phyloP scores from a whole-genome alignment of 2,797 vertebrate genomes.

The Neosilurus hyrtlii region DNA sequence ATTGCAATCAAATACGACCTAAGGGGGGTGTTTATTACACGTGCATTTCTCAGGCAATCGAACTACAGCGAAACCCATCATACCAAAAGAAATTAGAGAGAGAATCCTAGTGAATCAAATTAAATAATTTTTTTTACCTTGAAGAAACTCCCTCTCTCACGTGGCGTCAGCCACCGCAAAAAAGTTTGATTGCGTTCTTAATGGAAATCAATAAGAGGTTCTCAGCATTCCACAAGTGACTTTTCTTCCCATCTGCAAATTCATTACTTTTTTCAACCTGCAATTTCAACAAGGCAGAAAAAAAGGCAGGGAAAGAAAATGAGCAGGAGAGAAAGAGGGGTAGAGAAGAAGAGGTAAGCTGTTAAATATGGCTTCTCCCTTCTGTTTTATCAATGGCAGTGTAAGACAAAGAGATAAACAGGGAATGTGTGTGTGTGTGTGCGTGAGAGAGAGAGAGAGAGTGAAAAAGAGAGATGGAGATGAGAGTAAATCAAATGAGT shows the following conservation, averaged over 20 bases:
- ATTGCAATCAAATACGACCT: background rate
- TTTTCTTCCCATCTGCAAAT: constrained; percentile 75
- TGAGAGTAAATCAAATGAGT: constrained; percentile 35
- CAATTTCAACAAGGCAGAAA: constrained; percentile 59
- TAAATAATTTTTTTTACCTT: constrained; percentile 65
- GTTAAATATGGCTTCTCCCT: constrained; percentile 11
- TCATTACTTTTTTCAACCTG: constrained; percentile 63
- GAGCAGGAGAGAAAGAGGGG: constrained; percentile 44
- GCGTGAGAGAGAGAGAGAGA: background rate
- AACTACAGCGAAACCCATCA: constrained; percentile 26
- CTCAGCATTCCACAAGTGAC: constrained; percentile 64
- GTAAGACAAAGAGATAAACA: constrained; percentile 40
- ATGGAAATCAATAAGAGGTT: constrained; percentile 77
- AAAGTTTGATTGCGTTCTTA: constrained; percentile 77
- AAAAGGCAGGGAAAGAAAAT: constrained; percentile 53
- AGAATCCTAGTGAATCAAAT: constrained; percentile 63
- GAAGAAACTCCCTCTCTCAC: constrained; percentile 53
- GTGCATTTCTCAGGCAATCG: background rate
- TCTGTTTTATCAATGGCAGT: constrained; percentile 7
- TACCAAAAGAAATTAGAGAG: constrained; percentile 31
- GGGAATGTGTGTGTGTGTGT: background rate
- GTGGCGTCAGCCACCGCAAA: constrained; percentile 62
- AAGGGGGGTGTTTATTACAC: background rate
- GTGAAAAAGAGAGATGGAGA: background rate
- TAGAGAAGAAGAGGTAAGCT: background rate